A percentile compares a stretch with the other conserved stretches of the same genome.
These are phyloP conservation scores for Vireo altiloquus DNA, from an alignment of 2,113 vertebrate genomes.

Conservation along the genomic window DNA sequence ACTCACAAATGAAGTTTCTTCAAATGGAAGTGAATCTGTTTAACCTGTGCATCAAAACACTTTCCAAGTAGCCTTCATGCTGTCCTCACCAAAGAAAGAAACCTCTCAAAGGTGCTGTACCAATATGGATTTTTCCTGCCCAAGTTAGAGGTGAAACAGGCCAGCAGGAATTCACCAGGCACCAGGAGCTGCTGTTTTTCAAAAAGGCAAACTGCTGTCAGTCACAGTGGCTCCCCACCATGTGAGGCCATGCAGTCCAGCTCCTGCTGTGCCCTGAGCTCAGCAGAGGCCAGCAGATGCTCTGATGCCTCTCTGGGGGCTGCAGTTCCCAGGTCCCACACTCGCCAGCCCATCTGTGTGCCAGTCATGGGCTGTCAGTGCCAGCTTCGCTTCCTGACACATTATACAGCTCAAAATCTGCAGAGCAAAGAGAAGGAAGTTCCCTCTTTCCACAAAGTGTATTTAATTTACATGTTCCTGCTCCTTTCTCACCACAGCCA, in stretches of 20 bases:
- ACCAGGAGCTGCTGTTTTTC: neutral
- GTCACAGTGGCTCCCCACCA: fast-evolving
- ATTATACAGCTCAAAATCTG: neutral
- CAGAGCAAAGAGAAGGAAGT: neutral
- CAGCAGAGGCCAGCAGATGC: neutral
- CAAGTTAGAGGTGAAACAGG: neutral
- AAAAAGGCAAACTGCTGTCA: neutral
- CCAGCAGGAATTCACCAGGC: neutral
- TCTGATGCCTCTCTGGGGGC: neutral
- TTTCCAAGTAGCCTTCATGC: neutral
- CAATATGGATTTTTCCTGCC: neutral
- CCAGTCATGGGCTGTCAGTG: neutral
- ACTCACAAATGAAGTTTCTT: neutral
- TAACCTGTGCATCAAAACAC: neutral
- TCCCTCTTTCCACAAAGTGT: neutral
- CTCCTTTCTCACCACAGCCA: neutral
- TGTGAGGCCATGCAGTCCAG: fast-evolving
- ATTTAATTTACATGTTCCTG: neutral
- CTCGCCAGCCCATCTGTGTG: neutral
- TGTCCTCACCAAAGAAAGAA: neutral
- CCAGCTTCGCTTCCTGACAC: neutral
- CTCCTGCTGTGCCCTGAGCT: neutral
- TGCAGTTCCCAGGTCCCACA: neutral
- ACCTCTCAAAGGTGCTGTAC: neutral
- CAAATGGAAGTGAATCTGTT: neutral